Conservation (phyloP, 92 coral and sea anemone species). For the Meandrina meandrites region DNA sequence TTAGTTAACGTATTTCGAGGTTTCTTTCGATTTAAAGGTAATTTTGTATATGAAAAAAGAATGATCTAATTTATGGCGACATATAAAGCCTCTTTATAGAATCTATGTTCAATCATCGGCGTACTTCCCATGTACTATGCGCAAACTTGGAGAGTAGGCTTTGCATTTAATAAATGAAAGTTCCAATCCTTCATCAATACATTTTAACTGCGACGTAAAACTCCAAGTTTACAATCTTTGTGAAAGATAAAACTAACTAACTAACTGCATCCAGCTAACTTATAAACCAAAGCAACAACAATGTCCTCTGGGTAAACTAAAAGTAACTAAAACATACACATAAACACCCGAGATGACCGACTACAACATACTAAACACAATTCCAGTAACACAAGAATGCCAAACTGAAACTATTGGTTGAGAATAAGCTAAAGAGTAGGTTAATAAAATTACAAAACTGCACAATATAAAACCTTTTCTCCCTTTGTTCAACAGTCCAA, state of each 20-base stretch:
- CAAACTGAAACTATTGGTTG: background rate
- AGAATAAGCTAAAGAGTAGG: background rate
- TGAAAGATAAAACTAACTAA: too few relatives aligned
- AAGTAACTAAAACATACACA: too few relatives aligned
- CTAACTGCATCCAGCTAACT: background rate
- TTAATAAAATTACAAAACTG: background rate
- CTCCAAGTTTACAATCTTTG: background rate
- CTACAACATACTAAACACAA: background rate
- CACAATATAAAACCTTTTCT: background rate
- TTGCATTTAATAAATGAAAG: background rate
- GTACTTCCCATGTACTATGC: background rate
- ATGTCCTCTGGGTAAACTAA: background rate
- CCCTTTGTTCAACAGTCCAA: constrained; percentile 5
- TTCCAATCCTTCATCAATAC: background rate
- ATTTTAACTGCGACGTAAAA: background rate
- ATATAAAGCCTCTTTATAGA: background rate
- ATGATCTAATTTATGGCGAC: too few relatives aligned
- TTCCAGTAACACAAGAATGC: background rate
- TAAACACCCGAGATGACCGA: background rate
- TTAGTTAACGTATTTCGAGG: too few relatives aligned
- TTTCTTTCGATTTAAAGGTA: too few relatives aligned
- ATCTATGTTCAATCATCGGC: background rate
- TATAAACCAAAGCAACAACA: background rate
- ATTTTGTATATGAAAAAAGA: too few relatives aligned
- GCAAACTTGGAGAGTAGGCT: background rate